phyloP scores from a whole-genome alignment of 2,888 invertebrate species.

The Eretmocerus hayati region DNA sequence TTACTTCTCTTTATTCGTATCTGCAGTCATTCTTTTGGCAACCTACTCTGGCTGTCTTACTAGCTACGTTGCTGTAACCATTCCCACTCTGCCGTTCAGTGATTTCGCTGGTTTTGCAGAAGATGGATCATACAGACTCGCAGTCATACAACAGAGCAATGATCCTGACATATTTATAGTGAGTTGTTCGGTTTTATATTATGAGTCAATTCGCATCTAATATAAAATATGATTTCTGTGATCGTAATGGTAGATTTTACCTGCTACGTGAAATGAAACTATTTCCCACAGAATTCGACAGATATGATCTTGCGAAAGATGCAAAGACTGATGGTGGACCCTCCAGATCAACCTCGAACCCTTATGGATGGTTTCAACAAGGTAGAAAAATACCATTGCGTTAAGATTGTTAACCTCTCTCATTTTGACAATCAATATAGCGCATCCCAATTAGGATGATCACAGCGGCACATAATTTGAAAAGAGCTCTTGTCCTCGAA shows the following conservation, averaged over 20 bases:
- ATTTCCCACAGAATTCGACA: neutral
- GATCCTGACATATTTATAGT: slow-evolving; percentile 3
- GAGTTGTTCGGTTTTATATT: no score
- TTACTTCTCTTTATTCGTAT: neutral
- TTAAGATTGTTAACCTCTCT: no score
- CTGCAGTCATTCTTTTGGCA: neutral
- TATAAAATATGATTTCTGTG: neutral
- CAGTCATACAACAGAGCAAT: neutral
- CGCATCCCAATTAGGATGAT: no score
- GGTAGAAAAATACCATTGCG: no score
- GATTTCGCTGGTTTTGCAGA: neutral
- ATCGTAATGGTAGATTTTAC: neutral
- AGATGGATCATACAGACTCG: slow-evolving; percentile 7
- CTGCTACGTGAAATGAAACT: neutral
- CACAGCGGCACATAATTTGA: no score
- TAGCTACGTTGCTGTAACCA: slow-evolving; percentile 5
- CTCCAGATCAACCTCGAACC: slow-evolving; percentile 19
- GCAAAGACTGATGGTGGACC: slow-evolving; percentile 19
- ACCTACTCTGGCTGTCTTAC: slow-evolving; percentile 6
- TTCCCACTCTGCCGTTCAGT: neutral
- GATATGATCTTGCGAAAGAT: slow-evolving; percentile 9
- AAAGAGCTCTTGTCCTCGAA: no score
- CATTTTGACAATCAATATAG: no score
- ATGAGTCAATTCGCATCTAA: neutral
- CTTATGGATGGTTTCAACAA: slow-evolving; percentile 1